These are phyloP conservation scores for Myiozetetes cayanensis DNA, from an alignment of 2,113 vertebrate genomes.

Conservation along the genomic window DNA sequence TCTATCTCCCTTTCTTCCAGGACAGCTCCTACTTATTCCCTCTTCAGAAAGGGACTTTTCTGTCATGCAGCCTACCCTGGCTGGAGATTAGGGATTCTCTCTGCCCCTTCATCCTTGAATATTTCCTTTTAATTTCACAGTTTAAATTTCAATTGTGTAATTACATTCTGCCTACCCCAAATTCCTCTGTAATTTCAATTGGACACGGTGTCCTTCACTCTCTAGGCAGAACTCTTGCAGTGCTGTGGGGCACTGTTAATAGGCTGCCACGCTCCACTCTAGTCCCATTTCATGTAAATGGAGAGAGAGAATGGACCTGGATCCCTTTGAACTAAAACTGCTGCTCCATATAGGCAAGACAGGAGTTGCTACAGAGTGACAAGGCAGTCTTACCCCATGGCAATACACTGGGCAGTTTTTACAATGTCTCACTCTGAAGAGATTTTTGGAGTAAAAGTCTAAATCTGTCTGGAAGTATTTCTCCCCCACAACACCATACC, in stretches of 20 bases:
- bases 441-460: constrained; percentile 41
- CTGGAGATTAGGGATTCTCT: constrained; percentile 59
- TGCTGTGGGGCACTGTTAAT: constrained; percentile 62
- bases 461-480: constrained; percentile 42
- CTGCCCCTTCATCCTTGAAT: constrained; percentile 66
- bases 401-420: constrained; percentile 10
- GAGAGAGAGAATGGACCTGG: constrained; percentile 50
- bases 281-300: constrained; percentile 67
- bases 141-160: constrained; percentile 74
- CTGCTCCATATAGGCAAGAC: constrained; percentile 19
- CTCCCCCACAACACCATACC: constrained; percentile 10
- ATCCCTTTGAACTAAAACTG: constrained; percentile 60
- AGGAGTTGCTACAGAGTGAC: constrained; percentile 34
- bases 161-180: constrained; percentile 70
- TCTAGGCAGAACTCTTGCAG: constrained; percentile 53
- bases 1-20: constrained; percentile 55
- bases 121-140: constrained; percentile 72
- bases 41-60: constrained; percentile 61
- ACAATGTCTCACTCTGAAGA: not conserved
- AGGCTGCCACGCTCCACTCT: constrained; percentile 58
- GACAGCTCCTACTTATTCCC: constrained; percentile 58
- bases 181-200: constrained; percentile 71
- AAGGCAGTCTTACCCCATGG: constrained; percentile 32
- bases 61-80: constrained; percentile 45
- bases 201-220: constrained; percentile 55